phyloP scores from a whole-genome alignment of 1,140 invertebrate species.

The Pseudomyrmex cubaensis region DNA sequence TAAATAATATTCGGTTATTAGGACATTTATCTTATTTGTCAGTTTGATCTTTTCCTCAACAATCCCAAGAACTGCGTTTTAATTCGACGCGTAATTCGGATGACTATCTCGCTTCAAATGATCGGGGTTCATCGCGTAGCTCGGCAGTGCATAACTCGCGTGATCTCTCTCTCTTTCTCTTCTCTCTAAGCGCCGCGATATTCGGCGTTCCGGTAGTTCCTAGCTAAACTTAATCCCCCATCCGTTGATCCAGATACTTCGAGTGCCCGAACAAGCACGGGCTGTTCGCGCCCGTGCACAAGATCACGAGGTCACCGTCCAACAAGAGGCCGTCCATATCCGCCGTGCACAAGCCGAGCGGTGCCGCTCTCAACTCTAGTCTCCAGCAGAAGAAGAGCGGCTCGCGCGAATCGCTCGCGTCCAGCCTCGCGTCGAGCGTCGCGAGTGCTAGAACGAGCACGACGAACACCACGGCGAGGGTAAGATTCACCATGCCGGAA shows the following conservation, averaged over 20 bases:
- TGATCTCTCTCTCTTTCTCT: not conserved
- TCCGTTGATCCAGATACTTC: conserved; percentile 92
- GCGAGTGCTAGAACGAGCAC: conserved; percentile 84
- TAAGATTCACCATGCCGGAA: conserved; percentile 87
- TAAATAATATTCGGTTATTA: too few relatives aligned
- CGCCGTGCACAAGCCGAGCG: conserved; percentile 87
- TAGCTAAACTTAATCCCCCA: conserved; percentile 35
- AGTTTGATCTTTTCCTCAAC: not conserved
- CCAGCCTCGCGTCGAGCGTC: conserved; percentile 88
- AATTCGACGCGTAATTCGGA: not conserved
- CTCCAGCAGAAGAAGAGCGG: conserved; percentile 89
- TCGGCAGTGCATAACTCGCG: not conserved
- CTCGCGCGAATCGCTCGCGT: conserved; percentile 94
- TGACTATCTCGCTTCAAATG: not conserved
- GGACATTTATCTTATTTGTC: not conserved
- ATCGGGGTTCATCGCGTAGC: not conserved
- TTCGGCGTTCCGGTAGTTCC: not conserved
- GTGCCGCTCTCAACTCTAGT: conserved; percentile 82
- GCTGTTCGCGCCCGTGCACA: conserved; percentile 95
- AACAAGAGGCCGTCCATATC: conserved; percentile 87
- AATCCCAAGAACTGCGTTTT: not conserved
- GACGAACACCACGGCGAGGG: conserved; percentile 86
- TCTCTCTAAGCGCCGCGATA: not conserved
- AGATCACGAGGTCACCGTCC: conserved; percentile 93
- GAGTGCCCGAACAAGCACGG: conserved; percentile 95